Evolutionary conservation across 2,888 invertebrate species (phyloP).

Genomic region (Leptogaster cylindrica): DNA sequence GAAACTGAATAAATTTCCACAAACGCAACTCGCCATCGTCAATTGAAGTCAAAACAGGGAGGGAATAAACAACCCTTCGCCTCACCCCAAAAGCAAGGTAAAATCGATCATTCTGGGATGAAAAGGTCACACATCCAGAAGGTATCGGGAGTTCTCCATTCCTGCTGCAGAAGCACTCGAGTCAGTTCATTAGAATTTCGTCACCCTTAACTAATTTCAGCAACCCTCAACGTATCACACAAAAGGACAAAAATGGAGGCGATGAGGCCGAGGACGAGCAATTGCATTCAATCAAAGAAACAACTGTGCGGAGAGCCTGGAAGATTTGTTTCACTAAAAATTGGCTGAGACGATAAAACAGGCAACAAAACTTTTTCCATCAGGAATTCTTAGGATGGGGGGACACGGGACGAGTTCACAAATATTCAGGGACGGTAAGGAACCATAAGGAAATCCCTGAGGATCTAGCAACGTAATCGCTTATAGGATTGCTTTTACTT

Average conservation of each 20-base stretch:
- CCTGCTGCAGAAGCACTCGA: background rate
- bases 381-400: conserved; percentile 14
- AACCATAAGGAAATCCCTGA: conserved; percentile 48
- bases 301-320: conserved; percentile 42
- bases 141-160: background rate
- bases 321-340: conserved; percentile 48
- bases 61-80: no score
- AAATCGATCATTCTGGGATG: no score
- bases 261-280: conserved; percentile 37
- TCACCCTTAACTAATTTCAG: conserved; percentile 40
- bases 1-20: no score
- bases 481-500: conserved; percentile 51
- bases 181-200: conserved; percentile 31
- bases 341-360: conserved; percentile 48
- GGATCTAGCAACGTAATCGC: conserved; percentile 52
- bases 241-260: conserved; percentile 13
- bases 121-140: no score
- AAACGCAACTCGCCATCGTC: no score
- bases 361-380: conserved; percentile 47
- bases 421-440: conserved; percentile 13
- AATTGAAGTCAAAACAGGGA: no score
- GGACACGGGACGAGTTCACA: conserved; percentile 2
- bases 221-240: background rate
- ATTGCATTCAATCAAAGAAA: conserved; percentile 48
- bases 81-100: no score